A percentile compares a stretch with the other conserved stretches of the same genome.
These are phyloP conservation scores for Plagodis pulveraria DNA, from an alignment of 2,888 invertebrate species.

Conservation along the genomic window DNA sequence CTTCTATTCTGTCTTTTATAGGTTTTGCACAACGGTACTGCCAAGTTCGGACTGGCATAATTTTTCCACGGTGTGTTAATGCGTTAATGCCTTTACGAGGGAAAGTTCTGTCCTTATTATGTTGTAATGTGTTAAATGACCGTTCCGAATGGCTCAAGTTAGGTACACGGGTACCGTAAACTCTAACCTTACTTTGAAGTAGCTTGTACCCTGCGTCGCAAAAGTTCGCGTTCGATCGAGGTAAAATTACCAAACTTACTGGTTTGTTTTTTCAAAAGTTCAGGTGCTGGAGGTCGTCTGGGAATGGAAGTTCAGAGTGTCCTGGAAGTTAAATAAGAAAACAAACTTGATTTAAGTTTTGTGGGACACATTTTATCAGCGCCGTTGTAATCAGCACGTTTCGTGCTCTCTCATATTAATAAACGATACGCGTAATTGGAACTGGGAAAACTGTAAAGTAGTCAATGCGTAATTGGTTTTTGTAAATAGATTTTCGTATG, in stretches of 20 bases:
- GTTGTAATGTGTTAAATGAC: constrained; percentile 34
- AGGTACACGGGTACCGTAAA: constrained; percentile 24
- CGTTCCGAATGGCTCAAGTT: constrained; percentile 32
- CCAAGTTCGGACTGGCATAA: constrained; percentile 30
- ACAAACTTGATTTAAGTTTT: constrained; percentile 6
- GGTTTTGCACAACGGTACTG: constrained; percentile 6
- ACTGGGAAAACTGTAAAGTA: no score
- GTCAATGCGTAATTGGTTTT: no score
- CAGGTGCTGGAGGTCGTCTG: constrained; percentile 12
- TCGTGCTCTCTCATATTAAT: no score
- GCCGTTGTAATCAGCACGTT: no score
- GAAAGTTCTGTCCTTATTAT: constrained; percentile 30
- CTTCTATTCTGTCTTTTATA: constrained; percentile 9
- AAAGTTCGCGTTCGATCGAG: constrained; percentile 11
- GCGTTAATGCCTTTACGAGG: constrained; percentile 39
- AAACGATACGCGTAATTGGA: no score
- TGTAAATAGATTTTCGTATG: no score
- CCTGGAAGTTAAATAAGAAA: constrained; percentile 17
- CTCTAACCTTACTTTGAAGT: constrained; percentile 13
- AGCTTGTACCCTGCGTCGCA: constrained; percentile 5
- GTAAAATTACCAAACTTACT: constrained; percentile 18
- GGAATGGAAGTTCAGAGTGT: constrained; percentile 13
- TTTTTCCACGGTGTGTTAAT: constrained; percentile 44
- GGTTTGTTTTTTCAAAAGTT: constrained; percentile 15
- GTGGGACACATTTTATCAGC: not conserved